Conservation (phyloP, 2,113 vertebrate genomes). For the Neogobius melanostomus region DNA sequence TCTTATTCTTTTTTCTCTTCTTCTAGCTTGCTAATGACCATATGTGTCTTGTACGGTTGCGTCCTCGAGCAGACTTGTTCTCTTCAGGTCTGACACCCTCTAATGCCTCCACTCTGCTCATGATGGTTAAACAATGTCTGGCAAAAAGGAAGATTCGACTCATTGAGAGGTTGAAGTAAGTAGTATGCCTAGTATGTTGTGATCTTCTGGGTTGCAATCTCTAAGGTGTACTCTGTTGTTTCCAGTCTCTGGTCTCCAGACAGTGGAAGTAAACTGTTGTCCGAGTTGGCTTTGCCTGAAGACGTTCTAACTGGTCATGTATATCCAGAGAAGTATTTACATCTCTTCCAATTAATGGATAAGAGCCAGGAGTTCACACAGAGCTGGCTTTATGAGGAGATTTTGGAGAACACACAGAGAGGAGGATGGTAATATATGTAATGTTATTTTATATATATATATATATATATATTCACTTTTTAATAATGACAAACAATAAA, state of each 20-base stretch:
- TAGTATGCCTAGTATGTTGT: conserved; percentile 1
- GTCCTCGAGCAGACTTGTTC: conserved; percentile 84
- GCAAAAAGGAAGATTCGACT: conserved; percentile 79
- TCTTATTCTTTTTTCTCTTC: background rate
- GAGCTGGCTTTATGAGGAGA: conserved; percentile 84
- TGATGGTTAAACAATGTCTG: conserved; percentile 91
- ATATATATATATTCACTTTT: background rate
- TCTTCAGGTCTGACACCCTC: conserved; percentile 75
- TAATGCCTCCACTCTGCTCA: conserved; percentile 81
- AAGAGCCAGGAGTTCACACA: conserved; percentile 76
- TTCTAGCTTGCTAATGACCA: conserved; percentile 74
- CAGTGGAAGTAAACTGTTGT: conserved; percentile 69
- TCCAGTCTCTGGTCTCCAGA: conserved; percentile 83
- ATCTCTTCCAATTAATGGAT: conserved; percentile 85
- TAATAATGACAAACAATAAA: background rate
- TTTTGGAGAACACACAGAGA: conserved; percentile 65
- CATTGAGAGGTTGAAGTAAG: conserved; percentile 85
- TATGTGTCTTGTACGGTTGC: conserved; percentile 86
- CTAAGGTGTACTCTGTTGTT: conserved; percentile 23
- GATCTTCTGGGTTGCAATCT: background rate
- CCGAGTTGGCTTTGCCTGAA: conserved; percentile 65
- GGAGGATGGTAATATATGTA: conserved; percentile 54
- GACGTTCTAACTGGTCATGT: conserved; percentile 71
- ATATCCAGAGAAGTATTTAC: conserved; percentile 82
- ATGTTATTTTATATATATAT: conserved; percentile 12